Base-by-base conservation (phyloP, 2,113 vertebrate genomes). In the Siphamia tubifer region DNA sequence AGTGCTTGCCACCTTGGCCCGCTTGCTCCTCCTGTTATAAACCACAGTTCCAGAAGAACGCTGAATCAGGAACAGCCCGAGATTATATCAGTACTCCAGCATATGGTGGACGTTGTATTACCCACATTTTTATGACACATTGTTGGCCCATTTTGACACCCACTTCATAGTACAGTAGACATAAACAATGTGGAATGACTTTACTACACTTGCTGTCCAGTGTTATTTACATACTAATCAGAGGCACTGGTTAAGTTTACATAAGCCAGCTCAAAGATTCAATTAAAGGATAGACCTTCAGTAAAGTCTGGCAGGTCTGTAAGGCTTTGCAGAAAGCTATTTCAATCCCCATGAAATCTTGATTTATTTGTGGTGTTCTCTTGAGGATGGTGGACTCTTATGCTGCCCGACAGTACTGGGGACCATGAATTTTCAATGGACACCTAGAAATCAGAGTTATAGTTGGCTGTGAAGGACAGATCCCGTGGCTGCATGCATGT, bases 391-490 rank as follows among this genome's bases (percentile, higher is more conserved):
- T 60, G 65, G 58, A 42, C 54, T 71, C 40, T 56, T 21, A 65
- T 57, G 48, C 55, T 64, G 36, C 70, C 66, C 17, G 11, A 53
- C 58, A 68, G 53, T 36, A 7, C 32, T 68, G 48, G 69, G 51
- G 38, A 57, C 75, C 75, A 58, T 75, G 57, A 67, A 82, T 81
- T 83, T 86, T 68, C 67, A 79, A 44, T 30, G 31, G 65, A 81
- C 65, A 54, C 53, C 36, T 39, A 64, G 81, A 88, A 88, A 77
- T 77, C 74, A 84, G 74, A 92, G 82, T 92, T 87, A 87, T 89
- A 39, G 72, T 53, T 75, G 73, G 35, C 42, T 61, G 60, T 73
- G 77, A 82, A 87, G 79, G 76, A 78, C 71, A 53, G 40, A 64
- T 71, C 63, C 44, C 40, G 34, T 67, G 58, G 57, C 57, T 13